Evolutionary conservation across 2,113 vertebrate species (phyloP).

Genomic region (Tretioscincus oriximinensis): DNA sequence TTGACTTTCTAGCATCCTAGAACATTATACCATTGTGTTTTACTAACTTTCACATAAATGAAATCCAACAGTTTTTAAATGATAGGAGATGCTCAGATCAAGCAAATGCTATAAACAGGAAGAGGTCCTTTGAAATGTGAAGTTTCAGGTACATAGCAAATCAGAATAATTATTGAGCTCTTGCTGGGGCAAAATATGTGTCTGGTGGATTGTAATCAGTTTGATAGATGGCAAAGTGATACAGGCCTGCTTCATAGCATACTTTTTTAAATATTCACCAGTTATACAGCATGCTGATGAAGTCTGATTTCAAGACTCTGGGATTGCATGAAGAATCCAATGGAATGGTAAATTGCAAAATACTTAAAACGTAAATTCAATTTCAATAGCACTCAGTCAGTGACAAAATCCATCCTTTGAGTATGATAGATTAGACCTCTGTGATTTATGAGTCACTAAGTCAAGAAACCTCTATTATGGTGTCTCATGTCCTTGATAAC

Average conservation of each 20-base stretch:
- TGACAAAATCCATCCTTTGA: background rate
- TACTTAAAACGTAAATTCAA: background rate
- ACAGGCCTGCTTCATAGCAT: background rate
- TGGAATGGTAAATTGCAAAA: background rate
- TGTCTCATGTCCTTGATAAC: background rate
- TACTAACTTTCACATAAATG: background rate
- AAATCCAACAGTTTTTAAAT: background rate
- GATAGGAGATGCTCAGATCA: background rate
- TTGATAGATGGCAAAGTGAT: background rate
- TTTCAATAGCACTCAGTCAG: background rate
- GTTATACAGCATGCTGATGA: background rate
- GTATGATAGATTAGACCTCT: background rate
- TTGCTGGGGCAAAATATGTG: background rate
- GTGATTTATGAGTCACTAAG: background rate
- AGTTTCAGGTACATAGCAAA: background rate
- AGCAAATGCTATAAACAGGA: background rate
- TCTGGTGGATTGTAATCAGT: background rate
- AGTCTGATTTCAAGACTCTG: background rate
- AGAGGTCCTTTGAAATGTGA: background rate
- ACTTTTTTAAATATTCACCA: background rate
- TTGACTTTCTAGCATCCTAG: background rate
- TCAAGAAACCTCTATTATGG: background rate
- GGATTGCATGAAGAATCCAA: background rate
- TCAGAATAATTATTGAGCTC: background rate
- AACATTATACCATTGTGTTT: background rate